phyloP scores from a whole-genome alignment of 1,140 invertebrate species.

The Drosophila dunni region DNA sequence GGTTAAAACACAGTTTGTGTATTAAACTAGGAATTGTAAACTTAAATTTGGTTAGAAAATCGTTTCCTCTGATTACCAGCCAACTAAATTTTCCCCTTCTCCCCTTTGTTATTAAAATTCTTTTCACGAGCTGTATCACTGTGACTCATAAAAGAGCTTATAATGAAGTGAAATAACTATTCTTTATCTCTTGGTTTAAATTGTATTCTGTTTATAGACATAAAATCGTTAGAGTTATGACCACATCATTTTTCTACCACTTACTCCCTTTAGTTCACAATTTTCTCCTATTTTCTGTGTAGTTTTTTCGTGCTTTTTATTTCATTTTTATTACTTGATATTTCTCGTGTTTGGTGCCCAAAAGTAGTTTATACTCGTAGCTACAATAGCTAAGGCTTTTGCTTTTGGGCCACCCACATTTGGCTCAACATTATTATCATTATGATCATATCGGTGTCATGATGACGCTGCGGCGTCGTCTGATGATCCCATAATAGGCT shows the following conservation, averaged over 20 bases:
- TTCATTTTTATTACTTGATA: background rate
- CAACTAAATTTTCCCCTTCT: too few relatives aligned
- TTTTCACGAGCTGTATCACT: too few relatives aligned
- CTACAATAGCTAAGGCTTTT: background rate
- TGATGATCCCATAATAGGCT: conserved; percentile 73
- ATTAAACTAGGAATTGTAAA: too few relatives aligned
- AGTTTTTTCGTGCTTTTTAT: background rate
- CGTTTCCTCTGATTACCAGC: too few relatives aligned
- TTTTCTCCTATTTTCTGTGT: background rate
- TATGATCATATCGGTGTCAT: conserved; percentile 26
- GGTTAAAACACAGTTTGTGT: too few relatives aligned
- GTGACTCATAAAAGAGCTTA: too few relatives aligned
- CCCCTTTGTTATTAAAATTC: too few relatives aligned
- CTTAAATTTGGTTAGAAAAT: too few relatives aligned
- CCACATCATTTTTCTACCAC: conserved; percentile 9
- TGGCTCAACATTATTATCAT: conserved; percentile 25
- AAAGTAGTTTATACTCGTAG: conserved; percentile 2
- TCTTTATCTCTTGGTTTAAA: background rate
- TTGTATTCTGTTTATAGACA: background rate
- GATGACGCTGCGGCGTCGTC: conserved; percentile 38
- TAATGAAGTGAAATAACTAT: too few relatives aligned
- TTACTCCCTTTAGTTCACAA: conserved; percentile 5
- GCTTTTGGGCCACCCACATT: conserved; percentile 2
- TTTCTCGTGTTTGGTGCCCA: conserved; percentile 6
- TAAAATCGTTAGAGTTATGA: conserved; percentile 1